Base-by-base conservation (phyloP, 64 coral and sea anemone genomes). In the Actinia tenebrosa region DNA sequence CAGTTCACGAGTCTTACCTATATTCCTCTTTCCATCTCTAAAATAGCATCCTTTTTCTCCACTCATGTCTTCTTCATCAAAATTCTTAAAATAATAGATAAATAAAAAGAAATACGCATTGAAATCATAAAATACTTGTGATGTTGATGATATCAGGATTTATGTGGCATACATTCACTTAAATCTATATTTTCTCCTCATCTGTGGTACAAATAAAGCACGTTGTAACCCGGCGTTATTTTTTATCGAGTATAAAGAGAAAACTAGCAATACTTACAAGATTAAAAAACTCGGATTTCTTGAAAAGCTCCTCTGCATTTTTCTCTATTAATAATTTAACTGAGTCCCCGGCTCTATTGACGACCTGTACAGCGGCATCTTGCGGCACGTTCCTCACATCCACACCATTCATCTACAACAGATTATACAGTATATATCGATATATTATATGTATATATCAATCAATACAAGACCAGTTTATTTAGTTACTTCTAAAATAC, bases 31-130 rank as follows among this genome's bases (percentile, higher is more conserved):
- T 45, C 95, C 92, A 91, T 98, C 95, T 52, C 92, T 94, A 78
- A 98, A 98, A 86, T 80, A 98, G 55, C 95, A 98, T 14, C 95
- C 95, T 87, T 83, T 94, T 61, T 98, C 95, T 0, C 95, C 92
- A 69, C 86, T 98, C 95, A 98, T 87, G 60, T 98, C 95, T 80
- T 98, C 94, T 56, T 92, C 95, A 80, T 97, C 89, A 15, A 93
- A 75, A 25, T 75, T 75, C 69, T 75, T 37, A 0, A 37, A 37
- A 37, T 37, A 27, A 75, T 9, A 75, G 14, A 27, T 27, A 30
- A 75, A 75, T 66, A 10, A n/a, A 20, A 66, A 23, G 1, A 66
- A 23, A 5, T n/a, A 5, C 19, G 63, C 19, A 4, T 20, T 66
- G 63, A 66, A 66, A 23, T 4, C 22, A 66, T 10, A 61, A 61